Percentiles rank a stretch among this genome's conserved stretches.
Conservation (phyloP, 2,888 invertebrate genomes). For the Eremobia ochroleuca region DNA sequence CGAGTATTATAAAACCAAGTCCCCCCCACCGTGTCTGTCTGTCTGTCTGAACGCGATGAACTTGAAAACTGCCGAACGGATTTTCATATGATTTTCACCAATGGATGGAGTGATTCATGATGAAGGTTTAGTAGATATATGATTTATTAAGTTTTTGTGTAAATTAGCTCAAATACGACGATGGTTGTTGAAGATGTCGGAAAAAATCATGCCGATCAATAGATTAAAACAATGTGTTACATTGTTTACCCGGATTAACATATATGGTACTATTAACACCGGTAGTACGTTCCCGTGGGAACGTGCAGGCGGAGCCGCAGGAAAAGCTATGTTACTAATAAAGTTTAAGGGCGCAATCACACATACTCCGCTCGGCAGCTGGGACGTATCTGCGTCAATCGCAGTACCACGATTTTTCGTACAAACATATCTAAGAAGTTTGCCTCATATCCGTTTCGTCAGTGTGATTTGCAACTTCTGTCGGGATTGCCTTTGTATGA, state of each 20-base stretch:
- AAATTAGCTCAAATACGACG: background rate
- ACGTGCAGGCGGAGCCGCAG: background rate
- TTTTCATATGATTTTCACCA: background rate
- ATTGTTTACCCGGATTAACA: background rate
- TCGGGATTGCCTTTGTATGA: conserved; percentile 13
- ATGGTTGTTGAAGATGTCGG: background rate
- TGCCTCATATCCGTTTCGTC: conserved; percentile 15
- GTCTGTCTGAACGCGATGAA: background rate
- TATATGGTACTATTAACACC: background rate
- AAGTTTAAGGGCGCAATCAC: conserved; percentile 59
- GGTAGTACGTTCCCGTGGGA: background rate
- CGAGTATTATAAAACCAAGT: background rate
- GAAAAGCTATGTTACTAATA: conserved; percentile 20
- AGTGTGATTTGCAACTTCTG: conserved; percentile 41
- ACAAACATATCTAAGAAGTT: conserved; percentile 21
- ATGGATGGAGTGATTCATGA: background rate
- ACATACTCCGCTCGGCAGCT: conserved; percentile 42
- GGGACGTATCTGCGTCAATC: conserved; percentile 18
- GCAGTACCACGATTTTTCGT: conserved; percentile 11
- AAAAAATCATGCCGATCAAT: background rate
- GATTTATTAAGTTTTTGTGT: background rate
- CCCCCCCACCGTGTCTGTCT: background rate
- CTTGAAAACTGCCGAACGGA: background rate
- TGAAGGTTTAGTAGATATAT: background rate
- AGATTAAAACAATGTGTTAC: background rate